Conservation (phyloP, 1,140 invertebrate species). For the Spodoptera frugiperda region DNA sequence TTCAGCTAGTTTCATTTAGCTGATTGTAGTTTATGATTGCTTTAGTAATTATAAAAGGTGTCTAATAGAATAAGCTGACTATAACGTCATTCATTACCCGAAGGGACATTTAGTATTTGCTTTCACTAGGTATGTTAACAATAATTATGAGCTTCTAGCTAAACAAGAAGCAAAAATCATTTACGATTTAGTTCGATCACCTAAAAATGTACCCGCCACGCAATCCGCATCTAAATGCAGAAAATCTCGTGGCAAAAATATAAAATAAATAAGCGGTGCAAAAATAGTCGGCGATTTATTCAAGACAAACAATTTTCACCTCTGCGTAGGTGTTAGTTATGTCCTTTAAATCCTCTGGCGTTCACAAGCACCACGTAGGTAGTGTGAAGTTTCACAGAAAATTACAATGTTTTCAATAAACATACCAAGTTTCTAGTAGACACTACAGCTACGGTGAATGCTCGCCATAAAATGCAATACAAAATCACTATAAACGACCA, state of each 20-base stretch:
- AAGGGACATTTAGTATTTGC: no score
- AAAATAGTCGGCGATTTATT: background rate
- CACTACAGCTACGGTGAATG: background rate
- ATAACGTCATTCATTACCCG: no score
- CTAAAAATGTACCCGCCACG: no score
- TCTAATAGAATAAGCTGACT: background rate
- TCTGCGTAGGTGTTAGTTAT: conserved; percentile 4
- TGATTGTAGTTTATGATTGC: conserved; percentile 7
- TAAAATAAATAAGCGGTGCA: background rate
- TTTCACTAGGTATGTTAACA: no score
- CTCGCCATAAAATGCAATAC: background rate
- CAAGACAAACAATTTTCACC: conserved; percentile 16
- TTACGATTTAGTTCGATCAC: no score
- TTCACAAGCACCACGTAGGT: background rate
- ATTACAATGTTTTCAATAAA: background rate
- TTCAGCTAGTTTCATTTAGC: conserved; percentile 46
- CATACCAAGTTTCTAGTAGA: conserved; percentile 14
- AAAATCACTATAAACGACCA: background rate
- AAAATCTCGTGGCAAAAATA: background rate
- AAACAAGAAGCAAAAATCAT: no score
- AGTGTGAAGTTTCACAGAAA: background rate
- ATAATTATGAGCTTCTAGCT: no score
- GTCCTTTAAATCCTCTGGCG: background rate
- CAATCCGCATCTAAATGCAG: no score
- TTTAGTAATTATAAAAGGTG: conserved; percentile 7